phyloP scores from a whole-genome alignment of 2,113 vertebrate species.

The Nettapus auritus region DNA sequence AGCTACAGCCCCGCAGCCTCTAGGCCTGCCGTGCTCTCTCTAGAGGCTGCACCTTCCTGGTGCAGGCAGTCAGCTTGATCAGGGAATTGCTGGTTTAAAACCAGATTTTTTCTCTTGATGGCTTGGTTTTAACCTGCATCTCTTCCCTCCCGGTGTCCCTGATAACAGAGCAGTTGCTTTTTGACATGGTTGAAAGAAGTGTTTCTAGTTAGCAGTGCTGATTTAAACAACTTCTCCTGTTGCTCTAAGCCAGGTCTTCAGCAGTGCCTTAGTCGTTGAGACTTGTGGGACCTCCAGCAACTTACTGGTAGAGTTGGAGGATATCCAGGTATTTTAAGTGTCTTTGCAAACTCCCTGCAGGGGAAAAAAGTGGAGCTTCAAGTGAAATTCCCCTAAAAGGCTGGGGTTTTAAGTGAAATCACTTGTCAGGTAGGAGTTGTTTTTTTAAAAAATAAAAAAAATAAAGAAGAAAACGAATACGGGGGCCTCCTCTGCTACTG shows the following conservation, averaged over 20 bases:
- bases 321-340: neutral
- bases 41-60: neutral
- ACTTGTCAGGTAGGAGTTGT: neutral
- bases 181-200: neutral
- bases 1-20: rapidly evolving
- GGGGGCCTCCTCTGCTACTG: neutral
- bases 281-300: neutral
- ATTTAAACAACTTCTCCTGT: neutral
- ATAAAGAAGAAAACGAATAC: no score
- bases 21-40: rapidly evolving
- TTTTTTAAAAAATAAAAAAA: no score
- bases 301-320: neutral
- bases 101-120: neutral
- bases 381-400: neutral
- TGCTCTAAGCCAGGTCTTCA: neutral
- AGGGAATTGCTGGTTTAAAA: neutral
- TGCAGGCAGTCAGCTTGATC: rapidly evolving
- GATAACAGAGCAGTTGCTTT: rapidly evolving
- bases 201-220: neutral
- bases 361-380: neutral
- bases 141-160: neutral
- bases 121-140: neutral
- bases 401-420: neutral
- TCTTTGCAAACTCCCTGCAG: neutral
- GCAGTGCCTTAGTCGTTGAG: no score